A percentile compares a stretch with the other conserved stretches of the same genome.
Evolutionary conservation across 2,888 invertebrate species (phyloP).

Genomic region (Gymnoscelis rufifasciata): DNA sequence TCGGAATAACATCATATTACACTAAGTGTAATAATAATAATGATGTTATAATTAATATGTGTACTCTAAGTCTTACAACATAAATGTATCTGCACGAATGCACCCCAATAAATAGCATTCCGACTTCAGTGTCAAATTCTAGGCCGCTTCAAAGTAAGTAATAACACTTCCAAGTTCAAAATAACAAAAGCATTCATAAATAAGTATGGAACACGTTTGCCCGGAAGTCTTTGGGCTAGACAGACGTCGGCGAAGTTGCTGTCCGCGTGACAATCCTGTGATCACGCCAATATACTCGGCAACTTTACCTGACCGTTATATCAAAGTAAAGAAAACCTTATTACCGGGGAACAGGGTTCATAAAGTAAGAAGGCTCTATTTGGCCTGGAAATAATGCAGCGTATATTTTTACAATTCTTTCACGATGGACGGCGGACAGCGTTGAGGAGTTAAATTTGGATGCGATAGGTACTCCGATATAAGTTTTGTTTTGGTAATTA

Average conservation of each 20-base stretch:
- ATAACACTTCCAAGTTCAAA: conserved; percentile 32
- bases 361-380: not conserved
- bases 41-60: no score
- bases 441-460: conserved; percentile 21
- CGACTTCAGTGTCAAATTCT: no score
- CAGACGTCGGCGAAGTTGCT: conserved; percentile 58
- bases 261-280: conserved; percentile 61
- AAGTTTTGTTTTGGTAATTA: no score
- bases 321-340: conserved; percentile 19
- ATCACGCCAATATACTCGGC: conserved; percentile 61
- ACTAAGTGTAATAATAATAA: no score
- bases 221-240: conserved; percentile 29
- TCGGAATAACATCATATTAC: no score
- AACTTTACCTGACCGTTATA: conserved; percentile 6
- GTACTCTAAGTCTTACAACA: no score
- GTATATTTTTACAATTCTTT: conserved; percentile 26
- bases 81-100: no score
- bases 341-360: conserved; percentile 2
- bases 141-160: no score
- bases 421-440: conserved; percentile 28
- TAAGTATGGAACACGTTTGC: conserved; percentile 15
- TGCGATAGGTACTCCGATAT: no score
- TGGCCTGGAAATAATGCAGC: conserved; percentile 26
- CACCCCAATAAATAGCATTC: no score
- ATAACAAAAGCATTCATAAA: conserved; percentile 28